Conservation (phyloP, 2,888 invertebrate species). For the Sicus ferrugineus region DNA sequence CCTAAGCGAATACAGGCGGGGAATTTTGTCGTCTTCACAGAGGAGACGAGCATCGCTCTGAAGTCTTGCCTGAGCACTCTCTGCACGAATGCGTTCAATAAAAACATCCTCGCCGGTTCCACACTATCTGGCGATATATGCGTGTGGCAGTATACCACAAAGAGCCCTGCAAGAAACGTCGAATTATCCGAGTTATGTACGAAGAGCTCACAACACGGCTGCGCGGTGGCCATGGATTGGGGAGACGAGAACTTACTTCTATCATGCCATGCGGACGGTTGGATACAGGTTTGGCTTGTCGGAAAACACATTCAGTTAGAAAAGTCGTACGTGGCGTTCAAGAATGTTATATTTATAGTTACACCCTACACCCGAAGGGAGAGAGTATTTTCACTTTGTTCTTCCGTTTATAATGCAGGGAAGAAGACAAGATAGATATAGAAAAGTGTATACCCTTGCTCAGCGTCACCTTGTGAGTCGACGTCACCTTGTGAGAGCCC, state of each 20-base stretch:
- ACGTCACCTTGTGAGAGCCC: no score
- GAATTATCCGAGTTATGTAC: slow-evolving; percentile 55
- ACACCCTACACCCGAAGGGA: no score
- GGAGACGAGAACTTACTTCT: slow-evolving; percentile 52
- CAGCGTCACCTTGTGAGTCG: no score
- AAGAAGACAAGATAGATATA: no score
- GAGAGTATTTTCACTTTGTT: no score
- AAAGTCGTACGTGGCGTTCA: slow-evolving; percentile 25
- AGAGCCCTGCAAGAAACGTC: slow-evolving; percentile 33
- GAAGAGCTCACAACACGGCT: slow-evolving; percentile 52
- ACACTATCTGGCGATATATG: slow-evolving; percentile 61
- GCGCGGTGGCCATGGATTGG: slow-evolving; percentile 60
- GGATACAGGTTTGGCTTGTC: slow-evolving; percentile 56
- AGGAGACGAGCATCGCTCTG: slow-evolving; percentile 51
- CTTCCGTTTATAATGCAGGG: no score
- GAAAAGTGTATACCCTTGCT: no score
- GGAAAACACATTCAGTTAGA: slow-evolving; percentile 39
- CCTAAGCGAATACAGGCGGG: slow-evolving; percentile 54
- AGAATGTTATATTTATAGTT: no score
- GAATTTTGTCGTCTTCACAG: slow-evolving; percentile 53
- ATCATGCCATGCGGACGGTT: slow-evolving; percentile 57
- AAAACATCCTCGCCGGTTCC: slow-evolving; percentile 60
- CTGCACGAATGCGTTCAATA: slow-evolving; percentile 58
- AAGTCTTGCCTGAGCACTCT: slow-evolving; percentile 58
- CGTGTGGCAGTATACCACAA: slow-evolving; percentile 55